A percentile compares a stretch with the other conserved stretches of the same genome.
Evolutionary conservation across 1,140 invertebrate species (phyloP).

Genomic region (Penaeus chinensis): DNA sequence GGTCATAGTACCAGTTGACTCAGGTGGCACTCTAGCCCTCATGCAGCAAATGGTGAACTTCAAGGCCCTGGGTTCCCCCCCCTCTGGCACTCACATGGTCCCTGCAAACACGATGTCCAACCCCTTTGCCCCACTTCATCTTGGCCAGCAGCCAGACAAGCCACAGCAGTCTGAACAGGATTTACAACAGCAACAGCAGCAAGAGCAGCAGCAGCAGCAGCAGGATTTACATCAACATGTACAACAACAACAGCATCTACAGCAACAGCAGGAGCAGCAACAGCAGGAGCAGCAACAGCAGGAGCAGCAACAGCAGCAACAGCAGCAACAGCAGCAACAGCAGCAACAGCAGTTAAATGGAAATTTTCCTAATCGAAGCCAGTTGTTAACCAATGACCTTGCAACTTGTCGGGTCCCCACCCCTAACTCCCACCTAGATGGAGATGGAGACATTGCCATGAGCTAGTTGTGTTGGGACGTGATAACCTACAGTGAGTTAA

Average conservation of each 20-base stretch:
- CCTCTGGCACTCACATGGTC: constrained; percentile 16
- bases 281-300: background rate
- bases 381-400: background rate
- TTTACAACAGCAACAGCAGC: background rate
- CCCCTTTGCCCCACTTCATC: constrained; percentile 40
- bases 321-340: background rate
- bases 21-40: constrained; percentile 76
- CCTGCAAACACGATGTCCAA: constrained; percentile 37
- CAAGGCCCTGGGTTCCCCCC: constrained; percentile 65
- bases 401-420: background rate
- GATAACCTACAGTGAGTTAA: constrained; percentile 5
- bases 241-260: too few species aligned
- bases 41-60: constrained; percentile 76
- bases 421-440: constrained; percentile 14
- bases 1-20: constrained; percentile 77
- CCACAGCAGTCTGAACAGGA: constrained; percentile 3
- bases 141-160: constrained; percentile 10
- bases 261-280: background rate
- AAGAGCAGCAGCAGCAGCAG: background rate
- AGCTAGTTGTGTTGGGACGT: constrained; percentile 22
- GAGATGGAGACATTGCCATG: constrained; percentile 39
- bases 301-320: background rate
- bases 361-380: constrained; percentile 9
- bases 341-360: constrained; percentile 17
- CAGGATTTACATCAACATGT: too few species aligned